Evolutionary conservation across 2,888 invertebrate species (phyloP).

Genomic region (Cremastobaeus sp.): DNA sequence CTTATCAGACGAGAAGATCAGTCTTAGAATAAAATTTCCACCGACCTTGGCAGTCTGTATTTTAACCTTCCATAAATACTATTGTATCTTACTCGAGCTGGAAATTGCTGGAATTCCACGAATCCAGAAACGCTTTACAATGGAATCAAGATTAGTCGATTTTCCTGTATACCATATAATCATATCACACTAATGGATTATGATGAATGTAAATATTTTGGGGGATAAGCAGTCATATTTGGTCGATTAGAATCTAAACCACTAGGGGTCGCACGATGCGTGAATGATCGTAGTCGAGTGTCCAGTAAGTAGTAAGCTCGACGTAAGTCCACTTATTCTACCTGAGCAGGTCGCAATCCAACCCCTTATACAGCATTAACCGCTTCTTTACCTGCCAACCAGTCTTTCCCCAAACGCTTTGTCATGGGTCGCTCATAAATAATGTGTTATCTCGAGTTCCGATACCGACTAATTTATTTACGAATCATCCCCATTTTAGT

Average conservation of each 20-base stretch:
- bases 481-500: constrained; percentile 65
- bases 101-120: too few relatives aligned
- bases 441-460: constrained; percentile 65
- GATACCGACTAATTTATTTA: constrained; percentile 77
- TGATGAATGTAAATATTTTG: constrained; percentile 7
- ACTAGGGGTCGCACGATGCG: constrained; percentile 23
- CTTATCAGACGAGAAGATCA: too few relatives aligned
- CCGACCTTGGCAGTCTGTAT: too few relatives aligned
- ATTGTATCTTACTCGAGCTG: too few relatives aligned
- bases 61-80: too few relatives aligned
- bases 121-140: too few relatives aligned
- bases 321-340: constrained; percentile 70
- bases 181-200: not conserved
- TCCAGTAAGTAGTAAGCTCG: constrained; percentile 39
- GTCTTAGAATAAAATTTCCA: too few relatives aligned
- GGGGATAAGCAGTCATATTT: constrained; percentile 33
- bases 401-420: constrained; percentile 63
- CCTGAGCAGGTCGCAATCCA: constrained; percentile 64
- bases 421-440: constrained; percentile 73
- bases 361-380: constrained; percentile 63
- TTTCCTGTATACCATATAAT: too few relatives aligned
- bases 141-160: too few relatives aligned
- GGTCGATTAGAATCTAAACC: constrained; percentile 25
- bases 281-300: constrained; percentile 40
- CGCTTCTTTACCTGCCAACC: constrained; percentile 63